Conservation (phyloP, 2,797 vertebrate species). For the Pteronotus mesoamericanus region DNA sequence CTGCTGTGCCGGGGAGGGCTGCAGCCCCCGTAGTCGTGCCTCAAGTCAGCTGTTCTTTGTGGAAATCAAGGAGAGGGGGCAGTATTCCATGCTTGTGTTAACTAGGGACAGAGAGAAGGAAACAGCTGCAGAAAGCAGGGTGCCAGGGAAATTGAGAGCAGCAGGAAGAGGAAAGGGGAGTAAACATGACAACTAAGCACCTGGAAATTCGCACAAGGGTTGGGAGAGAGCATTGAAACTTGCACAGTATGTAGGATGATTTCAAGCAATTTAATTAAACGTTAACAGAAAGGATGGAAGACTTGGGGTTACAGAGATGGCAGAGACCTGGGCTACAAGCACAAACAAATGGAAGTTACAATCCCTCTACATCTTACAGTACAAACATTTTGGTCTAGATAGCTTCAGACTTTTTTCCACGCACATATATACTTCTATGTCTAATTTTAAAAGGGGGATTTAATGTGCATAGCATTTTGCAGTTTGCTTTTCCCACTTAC, state of each 20-base stretch:
- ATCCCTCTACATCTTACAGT: neutral
- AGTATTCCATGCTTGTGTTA: conserved; percentile 2
- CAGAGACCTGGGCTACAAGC: neutral
- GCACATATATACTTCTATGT: neutral
- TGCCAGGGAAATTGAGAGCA: neutral
- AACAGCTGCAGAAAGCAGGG: conserved; percentile 12
- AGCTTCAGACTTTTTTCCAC: neutral
- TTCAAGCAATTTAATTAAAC: neutral
- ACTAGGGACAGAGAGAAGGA: conserved; percentile 18
- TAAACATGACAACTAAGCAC: neutral
- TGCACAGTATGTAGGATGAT: neutral
- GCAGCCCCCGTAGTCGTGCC: neutral
- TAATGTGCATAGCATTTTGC: neutral
- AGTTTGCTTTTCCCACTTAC: neutral
- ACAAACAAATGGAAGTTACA: neutral
- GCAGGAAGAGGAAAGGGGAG: conserved; percentile 32
- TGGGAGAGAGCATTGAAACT: neutral
- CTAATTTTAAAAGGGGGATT: neutral
- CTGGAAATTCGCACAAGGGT: neutral
- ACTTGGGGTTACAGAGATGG: neutral
- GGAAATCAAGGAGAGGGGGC: neutral
- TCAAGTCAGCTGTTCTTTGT: neutral
- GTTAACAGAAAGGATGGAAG: neutral
- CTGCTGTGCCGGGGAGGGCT: too few species aligned
- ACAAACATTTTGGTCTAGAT: neutral